These are phyloP conservation scores for Lordiphosa fenestrarum DNA, from an alignment of 2,888 invertebrate species.

Conservation along the genomic window DNA sequence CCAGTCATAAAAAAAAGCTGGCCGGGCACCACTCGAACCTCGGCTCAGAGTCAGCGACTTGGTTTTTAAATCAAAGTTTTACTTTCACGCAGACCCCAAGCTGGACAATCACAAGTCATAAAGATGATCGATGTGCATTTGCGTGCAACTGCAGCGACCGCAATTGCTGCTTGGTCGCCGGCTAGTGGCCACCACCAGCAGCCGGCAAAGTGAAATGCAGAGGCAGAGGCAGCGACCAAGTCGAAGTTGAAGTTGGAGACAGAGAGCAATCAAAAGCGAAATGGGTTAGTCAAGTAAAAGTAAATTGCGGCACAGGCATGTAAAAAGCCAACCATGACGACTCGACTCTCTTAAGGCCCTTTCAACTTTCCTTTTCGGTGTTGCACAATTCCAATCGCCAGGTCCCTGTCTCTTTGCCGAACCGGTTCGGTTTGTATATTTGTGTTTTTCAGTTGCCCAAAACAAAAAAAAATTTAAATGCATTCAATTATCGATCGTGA, in stretches of 20 bases:
- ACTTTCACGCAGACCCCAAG: conserved; percentile 57
- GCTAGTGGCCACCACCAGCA: conserved; percentile 8
- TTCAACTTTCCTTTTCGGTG: conserved; percentile 66
- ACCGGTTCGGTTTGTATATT: conserved; percentile 21
- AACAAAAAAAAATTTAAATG: conserved; percentile 21
- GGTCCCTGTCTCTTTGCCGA: conserved; percentile 13
- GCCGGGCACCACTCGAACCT: conserved; percentile 16
- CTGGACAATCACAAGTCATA: conserved; percentile 60
- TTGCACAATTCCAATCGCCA: conserved; percentile 52
- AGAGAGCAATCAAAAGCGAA: conserved; percentile 57
- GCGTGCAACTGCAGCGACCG: conserved; percentile 49
- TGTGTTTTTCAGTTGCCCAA: conserved; percentile 3
- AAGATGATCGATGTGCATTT: conserved; percentile 72
- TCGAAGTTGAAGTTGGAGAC: too few relatives aligned
- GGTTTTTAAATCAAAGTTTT: conserved; percentile 55
- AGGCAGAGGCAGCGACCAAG: not conserved
- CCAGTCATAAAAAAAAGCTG: too few relatives aligned
- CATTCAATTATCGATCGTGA: conserved; percentile 35
- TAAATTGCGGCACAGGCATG: conserved; percentile 51
- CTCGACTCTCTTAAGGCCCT: conserved; percentile 40
- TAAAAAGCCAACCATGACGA: conserved; percentile 36
- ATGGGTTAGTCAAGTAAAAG: conserved; percentile 68
- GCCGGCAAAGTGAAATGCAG: conserved; percentile 58
- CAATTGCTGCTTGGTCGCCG: conserved; percentile 40
- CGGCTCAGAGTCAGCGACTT: conserved; percentile 31